Evolutionary conservation across 2,113 vertebrate species (phyloP).

Genomic region (Dolichotis patagonum): DNA sequence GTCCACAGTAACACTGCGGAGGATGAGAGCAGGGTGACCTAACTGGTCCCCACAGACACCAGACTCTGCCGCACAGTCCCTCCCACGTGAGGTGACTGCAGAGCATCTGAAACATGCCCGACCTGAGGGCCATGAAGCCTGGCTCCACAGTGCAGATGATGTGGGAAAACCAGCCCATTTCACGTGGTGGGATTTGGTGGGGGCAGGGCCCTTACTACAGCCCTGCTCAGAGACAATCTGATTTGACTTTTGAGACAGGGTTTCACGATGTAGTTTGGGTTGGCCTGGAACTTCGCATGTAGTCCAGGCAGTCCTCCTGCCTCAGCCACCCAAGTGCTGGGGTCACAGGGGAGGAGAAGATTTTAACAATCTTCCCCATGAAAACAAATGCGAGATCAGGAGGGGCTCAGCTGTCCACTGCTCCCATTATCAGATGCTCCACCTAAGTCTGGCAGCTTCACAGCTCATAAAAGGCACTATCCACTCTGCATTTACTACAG

Average conservation of each 20-base stretch:
- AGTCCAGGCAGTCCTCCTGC: neutral
- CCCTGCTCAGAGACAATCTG: neutral
- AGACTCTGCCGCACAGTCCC: neutral
- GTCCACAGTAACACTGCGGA: neutral
- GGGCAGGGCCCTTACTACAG: neutral
- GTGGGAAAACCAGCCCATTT: neutral
- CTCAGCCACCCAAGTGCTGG: neutral
- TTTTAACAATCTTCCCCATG: neutral
- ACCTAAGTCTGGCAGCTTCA: neutral
- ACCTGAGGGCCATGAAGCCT: neutral
- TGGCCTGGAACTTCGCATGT: neutral
- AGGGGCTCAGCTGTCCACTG: neutral
- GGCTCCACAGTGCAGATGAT: neutral
- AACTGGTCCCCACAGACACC: neutral
- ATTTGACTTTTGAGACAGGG: neutral
- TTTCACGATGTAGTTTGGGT: neutral
- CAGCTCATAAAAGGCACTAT: neutral
- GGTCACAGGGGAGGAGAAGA: neutral
- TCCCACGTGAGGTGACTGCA: neutral
- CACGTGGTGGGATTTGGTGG: neutral
- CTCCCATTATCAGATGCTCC: neutral
- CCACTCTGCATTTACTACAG: neutral
- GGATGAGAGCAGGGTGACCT: neutral
- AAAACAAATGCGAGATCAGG: neutral
- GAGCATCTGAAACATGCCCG: neutral